A percentile compares a stretch with the other conserved stretches of the same genome.
Conservation (phyloP, 2,888 invertebrate species). For the Linnaemya tessellans region DNA sequence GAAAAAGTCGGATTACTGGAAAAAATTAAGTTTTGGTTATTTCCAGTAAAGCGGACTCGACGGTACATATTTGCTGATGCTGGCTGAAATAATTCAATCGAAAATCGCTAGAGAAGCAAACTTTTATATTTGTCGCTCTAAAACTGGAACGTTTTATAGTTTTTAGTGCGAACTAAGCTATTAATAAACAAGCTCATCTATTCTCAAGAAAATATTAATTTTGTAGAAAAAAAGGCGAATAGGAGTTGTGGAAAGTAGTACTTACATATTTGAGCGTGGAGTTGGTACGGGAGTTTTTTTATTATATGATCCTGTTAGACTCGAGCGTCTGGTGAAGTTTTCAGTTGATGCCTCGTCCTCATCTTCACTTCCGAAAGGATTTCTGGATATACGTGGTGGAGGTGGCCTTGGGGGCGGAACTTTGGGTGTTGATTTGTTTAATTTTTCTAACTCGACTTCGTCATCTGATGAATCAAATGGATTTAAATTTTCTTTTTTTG, state of each 20-base stretch:
- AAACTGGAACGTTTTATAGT: neutral
- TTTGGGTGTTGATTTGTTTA: constrained; percentile 71
- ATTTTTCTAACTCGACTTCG: constrained; percentile 82
- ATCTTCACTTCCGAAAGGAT: constrained; percentile 91
- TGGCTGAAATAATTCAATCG: too few species aligned
- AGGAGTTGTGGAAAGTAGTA: constrained; percentile 46
- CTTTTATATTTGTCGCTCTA: too few species aligned
- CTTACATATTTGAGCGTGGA: constrained; percentile 81
- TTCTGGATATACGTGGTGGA: constrained; percentile 84
- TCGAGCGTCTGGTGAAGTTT: constrained; percentile 72
- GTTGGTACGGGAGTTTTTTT: constrained; percentile 81
- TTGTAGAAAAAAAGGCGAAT: neutral
- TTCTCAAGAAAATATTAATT: constrained; percentile 19
- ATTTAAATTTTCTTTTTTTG: constrained; percentile 82
- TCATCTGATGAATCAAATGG: constrained; percentile 89
- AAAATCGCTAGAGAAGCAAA: too few species aligned
- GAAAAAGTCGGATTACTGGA: too few species aligned
- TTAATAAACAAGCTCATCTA: constrained; percentile 40
- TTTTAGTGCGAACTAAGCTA: neutral
- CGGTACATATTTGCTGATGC: too few species aligned
- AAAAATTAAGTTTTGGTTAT: too few species aligned
- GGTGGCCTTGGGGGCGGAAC: constrained; percentile 82
- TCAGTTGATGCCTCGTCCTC: constrained; percentile 81
- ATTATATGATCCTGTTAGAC: constrained; percentile 75
- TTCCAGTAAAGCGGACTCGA: too few species aligned